A percentile compares a stretch with the other conserved stretches of the same genome.
These are phyloP conservation scores for Herpailurus yagouaroundi DNA, from an alignment of 2,113 vertebrate species.

Conservation along the genomic window DNA sequence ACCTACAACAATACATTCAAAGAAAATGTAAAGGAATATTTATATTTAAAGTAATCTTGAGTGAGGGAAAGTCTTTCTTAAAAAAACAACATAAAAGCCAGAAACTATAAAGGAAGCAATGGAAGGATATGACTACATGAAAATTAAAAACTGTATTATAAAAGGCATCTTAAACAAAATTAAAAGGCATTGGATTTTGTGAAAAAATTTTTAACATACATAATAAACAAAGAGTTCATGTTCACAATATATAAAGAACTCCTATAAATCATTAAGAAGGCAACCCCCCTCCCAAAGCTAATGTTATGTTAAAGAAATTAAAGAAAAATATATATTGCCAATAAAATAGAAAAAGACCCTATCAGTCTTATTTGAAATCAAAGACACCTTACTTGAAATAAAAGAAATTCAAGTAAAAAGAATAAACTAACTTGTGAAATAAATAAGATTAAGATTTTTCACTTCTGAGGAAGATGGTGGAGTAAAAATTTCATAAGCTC, in stretches of 20 bases:
- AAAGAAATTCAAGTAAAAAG: not conserved
- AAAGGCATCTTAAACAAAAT: not conserved
- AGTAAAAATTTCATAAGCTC: not conserved
- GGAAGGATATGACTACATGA: not conserved
- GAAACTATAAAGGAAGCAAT: slow-evolving; percentile 19
- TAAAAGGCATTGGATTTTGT: not conserved
- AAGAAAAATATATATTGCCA: not conserved
- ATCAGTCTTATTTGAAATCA: not conserved
- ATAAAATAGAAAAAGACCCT: not conserved
- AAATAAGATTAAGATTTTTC: not conserved
- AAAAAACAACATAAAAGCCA: not conserved
- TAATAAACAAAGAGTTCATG: not conserved
- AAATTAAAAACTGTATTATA: not conserved
- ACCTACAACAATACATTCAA: not conserved
- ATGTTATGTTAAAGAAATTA: not conserved
- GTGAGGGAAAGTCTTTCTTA: not conserved
- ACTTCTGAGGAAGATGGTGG: not conserved
- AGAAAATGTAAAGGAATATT: slow-evolving; percentile 20
- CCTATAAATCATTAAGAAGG: not conserved
- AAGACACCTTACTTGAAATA: not conserved
- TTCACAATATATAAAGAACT: not conserved
- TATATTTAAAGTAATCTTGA: not conserved
- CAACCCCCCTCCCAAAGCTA: not conserved
- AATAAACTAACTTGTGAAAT: slow-evolving; percentile 4
- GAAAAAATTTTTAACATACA: not conserved